A percentile compares a stretch with the other conserved stretches of the same genome.
These are phyloP conservation scores for Drusus annulatus DNA, from an alignment of 1,140 invertebrate genomes.

Conservation along the genomic window DNA sequence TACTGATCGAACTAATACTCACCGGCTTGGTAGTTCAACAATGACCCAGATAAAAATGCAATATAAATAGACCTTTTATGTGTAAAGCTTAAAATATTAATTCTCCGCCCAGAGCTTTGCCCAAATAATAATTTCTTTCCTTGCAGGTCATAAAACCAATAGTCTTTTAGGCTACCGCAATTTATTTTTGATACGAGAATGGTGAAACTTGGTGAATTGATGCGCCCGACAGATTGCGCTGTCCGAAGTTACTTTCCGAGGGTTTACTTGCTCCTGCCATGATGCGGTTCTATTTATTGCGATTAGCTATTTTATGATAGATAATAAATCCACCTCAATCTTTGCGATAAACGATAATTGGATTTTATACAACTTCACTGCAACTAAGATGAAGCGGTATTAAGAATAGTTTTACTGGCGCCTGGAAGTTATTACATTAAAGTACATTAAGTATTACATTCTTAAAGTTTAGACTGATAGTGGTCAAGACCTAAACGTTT, in stretches of 20 bases:
- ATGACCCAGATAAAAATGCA: too few relatives aligned
- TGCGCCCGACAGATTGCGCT: slow-evolving; percentile 8
- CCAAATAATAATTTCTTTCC: neutral
- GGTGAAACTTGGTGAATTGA: slow-evolving; percentile 8
- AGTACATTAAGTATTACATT: too few relatives aligned
- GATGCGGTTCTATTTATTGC: neutral
- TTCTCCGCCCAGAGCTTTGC: neutral
- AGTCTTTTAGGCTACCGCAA: slow-evolving; percentile 5
- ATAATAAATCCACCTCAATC: too few relatives aligned
- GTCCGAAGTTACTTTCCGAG: neutral
- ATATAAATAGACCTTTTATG: neutral
- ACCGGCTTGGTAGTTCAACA: too few relatives aligned
- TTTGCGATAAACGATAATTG: too few relatives aligned
- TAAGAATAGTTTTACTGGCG: neutral
- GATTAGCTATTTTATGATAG: slow-evolving; percentile 3
- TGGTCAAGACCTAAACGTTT: too few relatives aligned
- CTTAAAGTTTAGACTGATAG: too few relatives aligned
- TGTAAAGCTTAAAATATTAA: neutral
- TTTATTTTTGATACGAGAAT: slow-evolving; percentile 44
- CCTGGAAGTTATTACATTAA: too few relatives aligned
- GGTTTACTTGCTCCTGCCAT: neutral
- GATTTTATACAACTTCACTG: too few relatives aligned
- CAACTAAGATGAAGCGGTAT: too few relatives aligned
- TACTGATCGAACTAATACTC: too few relatives aligned
- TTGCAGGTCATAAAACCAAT: neutral